phyloP scores from a whole-genome alignment of 2,113 vertebrate genomes.

The Sylvilagus bachmani region DNA sequence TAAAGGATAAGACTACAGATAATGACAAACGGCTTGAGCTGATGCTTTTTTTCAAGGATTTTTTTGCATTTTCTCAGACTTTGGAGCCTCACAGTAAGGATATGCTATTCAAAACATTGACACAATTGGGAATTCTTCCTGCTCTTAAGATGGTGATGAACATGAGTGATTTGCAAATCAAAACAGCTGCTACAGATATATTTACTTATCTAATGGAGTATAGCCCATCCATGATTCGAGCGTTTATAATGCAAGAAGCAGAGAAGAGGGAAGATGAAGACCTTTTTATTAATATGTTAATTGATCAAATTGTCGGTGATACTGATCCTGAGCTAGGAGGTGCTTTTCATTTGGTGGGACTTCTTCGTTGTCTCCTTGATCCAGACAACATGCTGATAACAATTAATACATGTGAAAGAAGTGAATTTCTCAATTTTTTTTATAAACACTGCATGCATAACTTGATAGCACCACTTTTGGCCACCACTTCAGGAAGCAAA shows the following conservation, averaged over 20 bases:
- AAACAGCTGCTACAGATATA: constrained; percentile 95
- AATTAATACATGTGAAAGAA: constrained; percentile 93
- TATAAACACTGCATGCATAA: constrained; percentile 97
- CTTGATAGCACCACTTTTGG: constrained; percentile 94
- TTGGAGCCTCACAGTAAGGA: constrained; percentile 93
- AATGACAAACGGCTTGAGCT: constrained; percentile 93
- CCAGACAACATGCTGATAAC: constrained; percentile 94
- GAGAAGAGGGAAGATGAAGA: constrained; percentile 93
- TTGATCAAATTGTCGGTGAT: constrained; percentile 97
- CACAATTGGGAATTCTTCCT: constrained; percentile 94
- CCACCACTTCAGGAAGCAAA: constrained; percentile 92
- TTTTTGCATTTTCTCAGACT: constrained; percentile 94
- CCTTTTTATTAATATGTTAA: constrained; percentile 96
- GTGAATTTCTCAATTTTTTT: constrained; percentile 97
- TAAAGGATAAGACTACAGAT: constrained; percentile 94
- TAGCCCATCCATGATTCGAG: constrained; percentile 94
- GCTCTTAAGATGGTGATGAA: constrained; percentile 95
- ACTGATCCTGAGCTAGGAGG: constrained; percentile 95
- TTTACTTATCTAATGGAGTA: constrained; percentile 97
- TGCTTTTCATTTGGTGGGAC: constrained; percentile 93
- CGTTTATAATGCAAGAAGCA: constrained; percentile 95
- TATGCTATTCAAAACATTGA: constrained; percentile 94
- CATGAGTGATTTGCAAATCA: constrained; percentile 94
- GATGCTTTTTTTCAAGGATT: constrained; percentile 83
- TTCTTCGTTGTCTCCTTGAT: constrained; percentile 94